phyloP scores from a whole-genome alignment of 2,113 vertebrate genomes.

The Microcebus griseorufus region DNA sequence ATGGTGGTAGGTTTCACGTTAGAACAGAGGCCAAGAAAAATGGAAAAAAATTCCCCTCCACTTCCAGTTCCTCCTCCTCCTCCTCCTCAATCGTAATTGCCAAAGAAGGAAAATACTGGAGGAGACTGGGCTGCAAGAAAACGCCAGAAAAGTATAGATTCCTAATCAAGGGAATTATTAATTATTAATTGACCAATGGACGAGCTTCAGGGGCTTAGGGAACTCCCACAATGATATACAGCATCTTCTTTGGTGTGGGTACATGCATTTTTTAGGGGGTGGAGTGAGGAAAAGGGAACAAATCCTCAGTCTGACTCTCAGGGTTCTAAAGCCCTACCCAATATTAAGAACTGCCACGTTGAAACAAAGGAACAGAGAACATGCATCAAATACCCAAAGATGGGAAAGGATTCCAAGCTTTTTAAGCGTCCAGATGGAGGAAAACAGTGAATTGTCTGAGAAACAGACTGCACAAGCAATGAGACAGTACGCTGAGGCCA shows the following conservation, averaged over 20 bases:
- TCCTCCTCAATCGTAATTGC: not conserved
- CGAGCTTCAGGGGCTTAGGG: not conserved
- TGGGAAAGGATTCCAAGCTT: not conserved
- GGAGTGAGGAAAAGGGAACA: not conserved
- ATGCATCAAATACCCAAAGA: not conserved
- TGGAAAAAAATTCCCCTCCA: not conserved
- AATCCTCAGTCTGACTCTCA: not conserved
- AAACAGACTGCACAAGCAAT: not conserved
- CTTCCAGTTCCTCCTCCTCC: rapidly evolving
- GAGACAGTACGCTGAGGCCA: not conserved
- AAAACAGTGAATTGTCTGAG: not conserved
- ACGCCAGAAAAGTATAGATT: not conserved
- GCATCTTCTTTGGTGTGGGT: not conserved
- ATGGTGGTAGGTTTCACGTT: not conserved
- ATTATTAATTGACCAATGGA: not conserved
- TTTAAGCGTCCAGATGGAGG: not conserved
- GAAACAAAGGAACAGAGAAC: not conserved
- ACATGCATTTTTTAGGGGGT: not conserved
- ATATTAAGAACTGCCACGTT: not conserved
- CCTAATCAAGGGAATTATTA: not conserved
- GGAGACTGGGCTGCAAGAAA: not conserved
- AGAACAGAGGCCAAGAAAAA: not conserved
- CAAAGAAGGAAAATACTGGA: not conserved
- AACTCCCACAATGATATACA: not conserved
- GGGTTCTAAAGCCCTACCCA: not conserved